phyloP scores from a whole-genome alignment of 2,888 invertebrate species.

The Diploptera punctata region DNA sequence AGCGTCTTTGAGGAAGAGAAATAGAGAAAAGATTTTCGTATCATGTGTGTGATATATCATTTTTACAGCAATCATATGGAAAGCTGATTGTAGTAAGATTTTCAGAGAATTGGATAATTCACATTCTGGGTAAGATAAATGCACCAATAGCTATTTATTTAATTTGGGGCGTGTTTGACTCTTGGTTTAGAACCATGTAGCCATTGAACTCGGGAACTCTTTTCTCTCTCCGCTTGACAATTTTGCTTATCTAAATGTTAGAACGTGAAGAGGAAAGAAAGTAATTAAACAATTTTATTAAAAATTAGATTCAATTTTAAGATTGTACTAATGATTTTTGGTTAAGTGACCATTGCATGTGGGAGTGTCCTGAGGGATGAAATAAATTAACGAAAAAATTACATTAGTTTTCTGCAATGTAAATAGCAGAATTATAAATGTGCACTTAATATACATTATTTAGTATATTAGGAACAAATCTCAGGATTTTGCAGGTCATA shows the following conservation, averaged over 20 bases:
- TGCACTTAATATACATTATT: too few relatives aligned
- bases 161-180: constrained; percentile 1
- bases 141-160: not conserved
- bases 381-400: too few relatives aligned
- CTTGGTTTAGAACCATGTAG: constrained; percentile 30
- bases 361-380: constrained; percentile 33
- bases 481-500: too few relatives aligned
- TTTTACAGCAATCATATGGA: constrained; percentile 14
- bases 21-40: constrained; percentile 36
- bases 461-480: too few relatives aligned
- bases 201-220: constrained; percentile 40
- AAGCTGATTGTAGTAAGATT: constrained; percentile 32
- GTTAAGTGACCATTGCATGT: constrained; percentile 9
- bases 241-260: not conserved
- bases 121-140: constrained; percentile 34
- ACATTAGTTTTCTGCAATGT: too few relatives aligned
- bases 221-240: constrained; percentile 12
- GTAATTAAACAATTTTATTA: not conserved
- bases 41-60: constrained; percentile 31
- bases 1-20: constrained; percentile 51
- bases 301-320: too few relatives aligned
- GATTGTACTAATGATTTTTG: not conserved
- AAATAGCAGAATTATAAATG: too few relatives aligned
- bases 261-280: not conserved
- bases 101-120: not conserved